These are phyloP conservation scores for Lithophane socia DNA, from an alignment of 2,888 invertebrate species.

Conservation along the genomic window DNA sequence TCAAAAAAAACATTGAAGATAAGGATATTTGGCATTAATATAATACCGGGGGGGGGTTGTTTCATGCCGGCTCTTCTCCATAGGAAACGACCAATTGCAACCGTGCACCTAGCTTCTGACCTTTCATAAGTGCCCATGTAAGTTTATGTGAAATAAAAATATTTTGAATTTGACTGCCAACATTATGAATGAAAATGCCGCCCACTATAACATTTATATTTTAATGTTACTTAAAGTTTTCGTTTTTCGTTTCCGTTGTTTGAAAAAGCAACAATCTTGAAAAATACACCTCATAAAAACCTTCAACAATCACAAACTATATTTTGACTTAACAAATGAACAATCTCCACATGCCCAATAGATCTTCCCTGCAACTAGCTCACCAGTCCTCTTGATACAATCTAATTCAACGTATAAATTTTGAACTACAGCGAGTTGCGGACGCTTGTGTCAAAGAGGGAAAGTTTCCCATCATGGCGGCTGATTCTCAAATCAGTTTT, in stretches of 20 bases:
- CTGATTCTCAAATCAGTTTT: slow-evolving; percentile 60
- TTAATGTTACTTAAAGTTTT: background rate
- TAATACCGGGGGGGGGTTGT: no score
- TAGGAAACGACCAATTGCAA: no score
- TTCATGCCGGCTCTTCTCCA: no score
- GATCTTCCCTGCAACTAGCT: slow-evolving; percentile 13
- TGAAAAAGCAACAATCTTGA: no score
- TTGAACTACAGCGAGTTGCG: slow-evolving; percentile 21
- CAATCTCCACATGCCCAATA: slow-evolving; percentile 24
- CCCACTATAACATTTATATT: background rate
- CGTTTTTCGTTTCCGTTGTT: background rate
- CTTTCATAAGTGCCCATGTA: no score
- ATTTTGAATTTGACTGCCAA: background rate
- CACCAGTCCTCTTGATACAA: slow-evolving; percentile 20
- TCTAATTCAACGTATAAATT: slow-evolving; percentile 56
- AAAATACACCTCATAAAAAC: background rate
- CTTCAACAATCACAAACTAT: background rate
- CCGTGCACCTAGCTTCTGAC: no score
- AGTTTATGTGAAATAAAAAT: no score
- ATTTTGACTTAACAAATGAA: background rate
- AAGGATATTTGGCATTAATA: no score
- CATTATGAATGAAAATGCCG: background rate
- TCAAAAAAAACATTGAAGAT: no score
- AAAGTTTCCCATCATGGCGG: slow-evolving; percentile 45
- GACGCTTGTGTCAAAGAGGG: slow-evolving; percentile 40